Evolutionary conservation across 2,888 invertebrate species (phyloP).

Genomic region (Stenodera caucasica): DNA sequence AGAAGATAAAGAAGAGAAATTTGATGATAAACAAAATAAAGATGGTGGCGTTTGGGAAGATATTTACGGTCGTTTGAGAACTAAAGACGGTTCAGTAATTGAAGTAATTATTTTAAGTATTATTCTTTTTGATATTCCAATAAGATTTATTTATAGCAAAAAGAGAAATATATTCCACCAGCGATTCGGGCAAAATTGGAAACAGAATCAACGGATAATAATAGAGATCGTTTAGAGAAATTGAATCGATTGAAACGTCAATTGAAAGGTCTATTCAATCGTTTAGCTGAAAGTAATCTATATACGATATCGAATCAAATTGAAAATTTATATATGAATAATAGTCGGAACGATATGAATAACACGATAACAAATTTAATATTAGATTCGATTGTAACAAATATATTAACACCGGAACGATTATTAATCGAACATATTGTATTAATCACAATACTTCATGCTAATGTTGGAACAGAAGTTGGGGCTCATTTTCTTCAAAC

Average conservation of each 20-base stretch:
- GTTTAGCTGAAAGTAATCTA: conserved; percentile 84
- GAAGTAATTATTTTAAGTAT: conserved; percentile 52
- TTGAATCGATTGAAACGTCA: conserved; percentile 72
- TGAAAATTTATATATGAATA: conserved; percentile 75
- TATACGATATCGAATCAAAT: conserved; percentile 78
- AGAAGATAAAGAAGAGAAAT: conserved; percentile 28
- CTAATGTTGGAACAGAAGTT: conserved; percentile 88
- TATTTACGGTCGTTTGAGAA: conserved; percentile 87
- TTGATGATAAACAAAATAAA: conserved; percentile 13
- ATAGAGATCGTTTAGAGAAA: conserved; percentile 59
- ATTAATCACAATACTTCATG: conserved; percentile 80
- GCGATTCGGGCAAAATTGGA: conserved; percentile 66
- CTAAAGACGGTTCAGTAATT: conserved; percentile 78
- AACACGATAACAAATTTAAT: conserved; percentile 71
- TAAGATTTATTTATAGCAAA: conserved; percentile 27
- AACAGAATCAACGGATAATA: conserved; percentile 46
- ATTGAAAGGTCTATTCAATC: conserved; percentile 85
- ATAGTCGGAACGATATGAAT: conserved; percentile 84
- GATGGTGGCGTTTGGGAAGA: conserved; percentile 71
- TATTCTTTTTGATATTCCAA: too few relatives aligned
- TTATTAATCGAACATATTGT: conserved; percentile 84
- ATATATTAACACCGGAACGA: conserved; percentile 68
- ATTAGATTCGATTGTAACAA: conserved; percentile 67
- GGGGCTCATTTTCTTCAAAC: conserved; percentile 85
- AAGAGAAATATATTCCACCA: conserved; percentile 77